These are phyloP conservation scores for Elephas maximus DNA, from an alignment of 2,113 vertebrate genomes.

Conservation along the genomic window DNA sequence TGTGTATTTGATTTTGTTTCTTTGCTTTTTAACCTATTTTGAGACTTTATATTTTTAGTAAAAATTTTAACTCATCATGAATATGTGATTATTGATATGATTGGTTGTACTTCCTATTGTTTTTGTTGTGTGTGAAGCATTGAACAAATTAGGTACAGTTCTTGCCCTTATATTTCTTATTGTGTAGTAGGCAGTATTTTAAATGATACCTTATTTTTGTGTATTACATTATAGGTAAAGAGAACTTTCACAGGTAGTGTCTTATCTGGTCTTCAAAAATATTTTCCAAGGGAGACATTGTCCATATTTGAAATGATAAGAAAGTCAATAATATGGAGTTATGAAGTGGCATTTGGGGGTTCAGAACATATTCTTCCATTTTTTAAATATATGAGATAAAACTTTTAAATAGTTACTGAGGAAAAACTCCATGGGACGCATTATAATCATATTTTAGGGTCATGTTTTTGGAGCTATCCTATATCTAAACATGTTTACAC, in stretches of 20 bases:
- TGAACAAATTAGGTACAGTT: not conserved
- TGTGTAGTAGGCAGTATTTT: not conserved
- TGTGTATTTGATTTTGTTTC: not conserved
- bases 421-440: not conserved
- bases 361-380: not conserved
- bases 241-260: not conserved
- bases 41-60: slow-evolving; percentile 11
- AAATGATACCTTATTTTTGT: slow-evolving; percentile 15
- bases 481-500: not conserved
- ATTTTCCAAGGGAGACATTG: not conserved
- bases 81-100: not conserved
- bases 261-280: slow-evolving; percentile 31
- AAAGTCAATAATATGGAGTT: not conserved
- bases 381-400: not conserved
- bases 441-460: not conserved
- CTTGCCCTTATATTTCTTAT: not conserved
- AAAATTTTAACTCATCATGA: not conserved
- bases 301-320: not conserved
- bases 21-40: not conserved
- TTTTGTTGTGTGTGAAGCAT: not conserved
- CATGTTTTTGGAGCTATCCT: not conserved
- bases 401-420: not conserved
- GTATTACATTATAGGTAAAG: not conserved
- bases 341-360: not conserved
- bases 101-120: not conserved